Evolutionary conservation across 1,140 invertebrate genomes (phyloP).

Genomic region (Pectinophora gossypiella): DNA sequence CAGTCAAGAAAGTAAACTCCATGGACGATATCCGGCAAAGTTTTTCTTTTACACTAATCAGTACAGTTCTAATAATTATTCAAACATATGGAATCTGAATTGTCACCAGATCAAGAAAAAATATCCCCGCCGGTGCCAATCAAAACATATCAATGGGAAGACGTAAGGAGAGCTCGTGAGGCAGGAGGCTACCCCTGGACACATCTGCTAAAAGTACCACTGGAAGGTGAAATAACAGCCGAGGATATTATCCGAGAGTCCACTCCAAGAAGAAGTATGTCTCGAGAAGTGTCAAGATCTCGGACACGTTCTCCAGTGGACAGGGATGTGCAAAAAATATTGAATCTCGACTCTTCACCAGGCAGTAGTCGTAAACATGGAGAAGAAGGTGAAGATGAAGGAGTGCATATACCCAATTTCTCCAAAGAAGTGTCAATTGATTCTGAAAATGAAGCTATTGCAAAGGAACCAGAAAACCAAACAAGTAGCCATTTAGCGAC

Average conservation of each 20-base stretch:
- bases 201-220: conserved; percentile 76
- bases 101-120: conserved; percentile 68
- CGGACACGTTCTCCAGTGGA: conserved; percentile 57
- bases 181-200: conserved; percentile 84
- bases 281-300: conserved; percentile 61
- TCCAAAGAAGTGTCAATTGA: conserved; percentile 73
- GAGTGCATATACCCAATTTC: conserved; percentile 68
- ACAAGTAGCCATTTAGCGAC: conserved; percentile 36
- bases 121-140: conserved; percentile 77
- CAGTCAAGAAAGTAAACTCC: conserved; percentile 23
- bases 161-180: conserved; percentile 76
- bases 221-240: conserved; percentile 73
- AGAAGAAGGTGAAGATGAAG: conserved; percentile 64
- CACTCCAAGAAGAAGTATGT: conserved; percentile 66
- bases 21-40: conserved; percentile 28
- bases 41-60: conserved; percentile 20
- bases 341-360: conserved; percentile 68
- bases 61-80: conserved; percentile 26
- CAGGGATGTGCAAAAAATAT: conserved; percentile 49
- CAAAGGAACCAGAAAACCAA: conserved; percentile 35
- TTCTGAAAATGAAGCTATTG: conserved; percentile 51
- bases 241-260: conserved; percentile 65
- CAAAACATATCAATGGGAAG: conserved; percentile 85
- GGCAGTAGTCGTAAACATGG: conserved; percentile 70
- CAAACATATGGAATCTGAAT: conserved; percentile 72